Base-by-base conservation (phyloP, 2,888 invertebrate species). In the Macrosoma leucophasiata region DNA sequence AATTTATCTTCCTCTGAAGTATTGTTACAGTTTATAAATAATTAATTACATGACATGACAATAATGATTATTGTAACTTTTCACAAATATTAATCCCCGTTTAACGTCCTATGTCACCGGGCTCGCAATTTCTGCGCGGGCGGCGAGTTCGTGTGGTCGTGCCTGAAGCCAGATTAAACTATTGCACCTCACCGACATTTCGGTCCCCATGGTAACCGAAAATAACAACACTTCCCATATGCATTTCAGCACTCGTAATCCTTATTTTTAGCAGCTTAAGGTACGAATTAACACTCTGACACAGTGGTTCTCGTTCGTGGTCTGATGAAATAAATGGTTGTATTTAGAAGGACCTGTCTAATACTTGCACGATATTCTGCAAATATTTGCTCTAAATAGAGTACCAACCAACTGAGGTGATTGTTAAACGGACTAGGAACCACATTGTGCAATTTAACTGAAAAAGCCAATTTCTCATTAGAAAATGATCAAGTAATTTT, bases 121-220 rank as follows among this genome's bases (percentile, higher is more conserved):
- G 35, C 61, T 44, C 44, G 50, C 64, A 65, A 70, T 68, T 66
- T 60, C 71, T 65, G 55, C 55, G 56, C 68, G 62, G 68, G 70
- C 65, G 69, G 64, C 58, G 55, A 51, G 51, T 55, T 56, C 56
- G 58, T 58, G 58, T 57, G 53, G 67, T 79, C 77, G 75, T 78
- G 76, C 71, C 62, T 59, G 55, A 55, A 62, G 61, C 52, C 57
- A 70, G 66, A 72, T 70, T 70, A 70, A 71, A 73, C 70, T 75
- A 72, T 75, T 77, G 74, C 72, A 68, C 64, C 70, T 69, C 62
- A 57, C 68, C 67, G 67, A 67, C 45, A 50, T 71, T 70, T 74
- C 55, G 65, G 77, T 77, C 65, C 56, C 73, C 68, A 76, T 71
- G 73, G 70, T 55, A 71, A 78, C 76, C 62, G 62, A 68, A 72